Evolutionary conservation across 2,888 invertebrate species (phyloP).

Genomic region (Heliconius charithonia): DNA sequence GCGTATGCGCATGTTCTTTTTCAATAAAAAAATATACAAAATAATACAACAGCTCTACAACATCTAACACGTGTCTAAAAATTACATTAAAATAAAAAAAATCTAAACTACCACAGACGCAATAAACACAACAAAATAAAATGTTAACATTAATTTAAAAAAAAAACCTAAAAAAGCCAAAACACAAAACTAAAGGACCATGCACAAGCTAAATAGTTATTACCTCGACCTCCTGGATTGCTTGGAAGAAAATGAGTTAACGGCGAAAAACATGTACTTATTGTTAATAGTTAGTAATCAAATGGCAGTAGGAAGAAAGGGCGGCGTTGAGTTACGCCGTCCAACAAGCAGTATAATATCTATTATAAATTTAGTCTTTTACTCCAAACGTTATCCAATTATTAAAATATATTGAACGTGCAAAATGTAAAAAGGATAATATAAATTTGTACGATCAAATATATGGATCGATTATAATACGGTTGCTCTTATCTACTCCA

Average conservation of each 20-base stretch:
- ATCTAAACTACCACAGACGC: not conserved
- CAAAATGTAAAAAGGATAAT: slow-evolving; percentile 4
- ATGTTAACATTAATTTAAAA: not conserved
- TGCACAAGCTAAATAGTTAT: slow-evolving; percentile 34
- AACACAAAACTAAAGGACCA: slow-evolving; percentile 39
- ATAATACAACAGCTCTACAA: not conserved
- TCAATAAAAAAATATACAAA: no score
- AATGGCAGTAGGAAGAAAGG: not conserved
- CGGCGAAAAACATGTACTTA: not conserved
- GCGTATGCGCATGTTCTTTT: not conserved
- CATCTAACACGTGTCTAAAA: not conserved
- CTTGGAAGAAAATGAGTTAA: slow-evolving; percentile 24
- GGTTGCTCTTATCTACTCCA: not conserved
- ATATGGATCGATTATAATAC: not conserved
- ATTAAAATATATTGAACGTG: not conserved
- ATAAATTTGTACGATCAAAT: slow-evolving; percentile 8
- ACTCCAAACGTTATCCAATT: no score
- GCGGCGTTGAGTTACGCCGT: not conserved
- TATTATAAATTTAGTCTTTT: no score
- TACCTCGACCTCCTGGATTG: slow-evolving; percentile 46
- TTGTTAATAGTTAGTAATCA: slow-evolving; percentile 2
- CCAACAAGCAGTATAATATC: no score
- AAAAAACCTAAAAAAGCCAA: slow-evolving; percentile 2
- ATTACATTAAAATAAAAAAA: not conserved
- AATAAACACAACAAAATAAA: not conserved